Evolutionary conservation across 1,140 invertebrate species (phyloP).

Genomic region (Lethocerus indicus): DNA sequence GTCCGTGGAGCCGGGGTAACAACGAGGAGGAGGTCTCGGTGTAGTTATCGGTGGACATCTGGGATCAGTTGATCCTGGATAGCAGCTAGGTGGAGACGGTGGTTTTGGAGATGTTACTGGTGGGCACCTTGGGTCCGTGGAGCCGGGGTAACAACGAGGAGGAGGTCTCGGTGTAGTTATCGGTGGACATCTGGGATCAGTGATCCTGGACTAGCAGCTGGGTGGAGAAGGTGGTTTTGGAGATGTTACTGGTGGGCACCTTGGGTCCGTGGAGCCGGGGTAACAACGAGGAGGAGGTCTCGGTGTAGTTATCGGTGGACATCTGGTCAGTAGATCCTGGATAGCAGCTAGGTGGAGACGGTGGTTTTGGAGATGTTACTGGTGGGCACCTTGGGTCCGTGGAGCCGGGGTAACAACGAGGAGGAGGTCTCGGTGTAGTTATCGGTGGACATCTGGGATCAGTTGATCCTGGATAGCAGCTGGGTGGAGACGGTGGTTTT

Average conservation of each 20-base stretch:
- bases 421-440: slow-evolving; percentile 10
- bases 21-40: too few species aligned
- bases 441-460: slow-evolving; percentile 18
- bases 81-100: too few species aligned
- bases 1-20: too few species aligned
- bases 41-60: too few species aligned
- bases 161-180: too few species aligned
- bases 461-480: slow-evolving; percentile 18
- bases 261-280: slow-evolving; percentile 22
- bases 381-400: slow-evolving; percentile 17
- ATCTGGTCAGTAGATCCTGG: slow-evolving; percentile 24
- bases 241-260: slow-evolving; percentile 16
- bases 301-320: slow-evolving; percentile 18
- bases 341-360: slow-evolving; percentile 18
- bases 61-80: too few species aligned
- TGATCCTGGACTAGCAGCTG: too few species aligned
- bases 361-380: too few species aligned
- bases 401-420: slow-evolving; percentile 18
- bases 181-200: too few species aligned
- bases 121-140: too few species aligned
- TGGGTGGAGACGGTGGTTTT: slow-evolving; percentile 9
- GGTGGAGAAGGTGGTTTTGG: slow-evolving; percentile 17
- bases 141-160: too few species aligned
- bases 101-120: too few species aligned
- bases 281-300: slow-evolving; percentile 16